Conservation (phyloP, 2,797 vertebrate genomes). For the Fundulus diaphanus region DNA sequence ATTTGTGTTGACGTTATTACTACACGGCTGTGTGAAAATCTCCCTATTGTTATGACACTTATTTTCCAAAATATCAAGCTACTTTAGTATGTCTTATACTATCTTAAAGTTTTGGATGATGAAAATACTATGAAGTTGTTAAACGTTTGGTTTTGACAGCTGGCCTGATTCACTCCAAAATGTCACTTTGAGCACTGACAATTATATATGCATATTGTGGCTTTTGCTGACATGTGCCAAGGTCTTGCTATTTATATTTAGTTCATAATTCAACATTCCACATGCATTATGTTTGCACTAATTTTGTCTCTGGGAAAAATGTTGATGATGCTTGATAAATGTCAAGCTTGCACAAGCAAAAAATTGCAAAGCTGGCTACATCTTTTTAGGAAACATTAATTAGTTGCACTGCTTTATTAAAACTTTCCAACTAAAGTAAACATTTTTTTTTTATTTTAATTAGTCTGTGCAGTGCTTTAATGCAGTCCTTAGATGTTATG, state of each 20-base stretch:
- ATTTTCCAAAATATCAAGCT: neutral
- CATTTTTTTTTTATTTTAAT: neutral
- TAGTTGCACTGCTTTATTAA: neutral
- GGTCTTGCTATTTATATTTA: neutral
- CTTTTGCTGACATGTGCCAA: neutral
- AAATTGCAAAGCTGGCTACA: neutral
- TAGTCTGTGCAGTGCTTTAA: neutral
- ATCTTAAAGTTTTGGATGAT: neutral
- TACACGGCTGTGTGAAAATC: neutral
- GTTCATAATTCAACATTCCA: neutral
- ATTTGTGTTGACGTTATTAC: constrained; percentile 10
- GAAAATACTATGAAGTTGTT: neutral
- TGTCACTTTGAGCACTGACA: neutral
- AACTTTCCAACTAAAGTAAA: neutral
- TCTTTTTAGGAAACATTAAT: neutral
- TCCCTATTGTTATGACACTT: neutral
- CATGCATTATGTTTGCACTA: neutral
- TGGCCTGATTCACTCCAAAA: neutral
- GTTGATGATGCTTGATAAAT: neutral
- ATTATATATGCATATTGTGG: neutral
- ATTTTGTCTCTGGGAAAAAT: neutral
- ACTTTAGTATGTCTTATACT: neutral
- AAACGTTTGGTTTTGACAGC: neutral
- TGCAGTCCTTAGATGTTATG: no score
- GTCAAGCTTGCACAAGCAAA: neutral